Evolutionary conservation across 2,113 vertebrate genomes (phyloP).

Genomic region (Vombatus ursinus): DNA sequence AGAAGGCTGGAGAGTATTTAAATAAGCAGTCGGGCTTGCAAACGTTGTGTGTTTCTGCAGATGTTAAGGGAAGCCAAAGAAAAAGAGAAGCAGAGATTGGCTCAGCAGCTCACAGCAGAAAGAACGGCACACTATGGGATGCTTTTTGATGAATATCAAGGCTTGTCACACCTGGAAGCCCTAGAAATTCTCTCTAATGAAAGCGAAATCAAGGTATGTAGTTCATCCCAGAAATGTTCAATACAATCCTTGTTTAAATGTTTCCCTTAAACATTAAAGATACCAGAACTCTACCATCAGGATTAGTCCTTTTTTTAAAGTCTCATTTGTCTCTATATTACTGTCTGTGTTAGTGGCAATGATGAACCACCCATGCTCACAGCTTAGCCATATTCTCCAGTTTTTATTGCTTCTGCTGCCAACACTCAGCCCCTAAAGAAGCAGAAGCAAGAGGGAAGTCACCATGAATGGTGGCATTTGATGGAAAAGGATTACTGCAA

Average conservation of each 20-base stretch:
- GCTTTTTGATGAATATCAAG: conserved; percentile 98
- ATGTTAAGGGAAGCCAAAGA: conserved; percentile 97
- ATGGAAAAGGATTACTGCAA: neutral
- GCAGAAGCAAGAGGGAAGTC: neutral
- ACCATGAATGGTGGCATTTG: accelerated
- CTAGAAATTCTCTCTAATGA: conserved; percentile 98
- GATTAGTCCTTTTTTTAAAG: neutral
- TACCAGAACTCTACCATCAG: neutral
- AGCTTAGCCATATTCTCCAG: neutral
- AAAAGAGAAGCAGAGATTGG: conserved; percentile 92
- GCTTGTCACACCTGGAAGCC: conserved; percentile 97
- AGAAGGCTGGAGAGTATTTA: conserved; percentile 25
- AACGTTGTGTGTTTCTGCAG: conserved; percentile 80
- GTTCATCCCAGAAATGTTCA: conserved; percentile 9
- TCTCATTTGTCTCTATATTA: neutral
- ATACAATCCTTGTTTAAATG: neutral
- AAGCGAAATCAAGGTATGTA: conserved; percentile 92
- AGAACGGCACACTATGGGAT: conserved; percentile 95
- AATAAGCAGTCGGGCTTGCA: neutral
- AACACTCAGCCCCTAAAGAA: neutral
- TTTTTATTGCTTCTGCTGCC: neutral
- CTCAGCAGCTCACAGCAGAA: conserved; percentile 88
- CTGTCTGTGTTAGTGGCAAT: neutral
- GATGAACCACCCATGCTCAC: neutral
- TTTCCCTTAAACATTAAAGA: conserved; percentile 40